A percentile compares a stretch with the other conserved stretches of the same genome.
Conservation (phyloP, 2,113 vertebrate species). For the Sinocyclocheilus maitianheensis region DNA sequence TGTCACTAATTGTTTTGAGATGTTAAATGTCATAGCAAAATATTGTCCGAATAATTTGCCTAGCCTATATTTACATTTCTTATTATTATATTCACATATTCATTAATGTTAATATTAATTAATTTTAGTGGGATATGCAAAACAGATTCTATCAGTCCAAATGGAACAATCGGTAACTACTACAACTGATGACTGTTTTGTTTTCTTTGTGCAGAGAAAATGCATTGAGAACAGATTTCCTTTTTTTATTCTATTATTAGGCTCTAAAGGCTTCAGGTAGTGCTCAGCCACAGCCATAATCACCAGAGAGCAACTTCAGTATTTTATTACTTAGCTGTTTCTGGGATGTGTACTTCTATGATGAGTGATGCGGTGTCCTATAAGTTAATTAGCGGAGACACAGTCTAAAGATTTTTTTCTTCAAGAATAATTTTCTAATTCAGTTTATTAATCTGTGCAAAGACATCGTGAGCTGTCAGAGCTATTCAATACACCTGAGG, state of each 20-base stretch:
- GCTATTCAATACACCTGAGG: conserved; percentile 66
- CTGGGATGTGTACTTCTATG: conserved; percentile 36
- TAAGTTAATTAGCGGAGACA: conserved; percentile 65
- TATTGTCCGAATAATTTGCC: too few relatives aligned
- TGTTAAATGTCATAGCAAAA: too few relatives aligned
- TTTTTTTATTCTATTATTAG: neutral
- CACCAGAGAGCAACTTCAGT: neutral
- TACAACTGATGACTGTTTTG: neutral
- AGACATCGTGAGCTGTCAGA: conserved; percentile 56
- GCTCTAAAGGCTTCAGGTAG: neutral
- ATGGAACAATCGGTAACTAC: neutral
- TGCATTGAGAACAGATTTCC: neutral
- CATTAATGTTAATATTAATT: neutral
- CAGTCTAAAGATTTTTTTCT: conserved; percentile 50
- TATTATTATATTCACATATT: too few relatives aligned
- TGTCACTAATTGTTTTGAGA: too few relatives aligned
- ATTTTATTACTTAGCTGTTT: conserved; percentile 36
- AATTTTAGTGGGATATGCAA: neutral
- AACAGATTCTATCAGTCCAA: neutral
- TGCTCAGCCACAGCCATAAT: neutral
- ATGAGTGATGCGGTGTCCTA: conserved; percentile 55
- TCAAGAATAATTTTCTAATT: conserved; percentile 64
- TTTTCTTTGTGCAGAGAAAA: neutral
- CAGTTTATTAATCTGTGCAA: conserved; percentile 57
- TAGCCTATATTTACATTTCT: too few relatives aligned